These are phyloP conservation scores for Anhinga anhinga DNA, from an alignment of 2,113 vertebrate species.

Conservation along the genomic window DNA sequence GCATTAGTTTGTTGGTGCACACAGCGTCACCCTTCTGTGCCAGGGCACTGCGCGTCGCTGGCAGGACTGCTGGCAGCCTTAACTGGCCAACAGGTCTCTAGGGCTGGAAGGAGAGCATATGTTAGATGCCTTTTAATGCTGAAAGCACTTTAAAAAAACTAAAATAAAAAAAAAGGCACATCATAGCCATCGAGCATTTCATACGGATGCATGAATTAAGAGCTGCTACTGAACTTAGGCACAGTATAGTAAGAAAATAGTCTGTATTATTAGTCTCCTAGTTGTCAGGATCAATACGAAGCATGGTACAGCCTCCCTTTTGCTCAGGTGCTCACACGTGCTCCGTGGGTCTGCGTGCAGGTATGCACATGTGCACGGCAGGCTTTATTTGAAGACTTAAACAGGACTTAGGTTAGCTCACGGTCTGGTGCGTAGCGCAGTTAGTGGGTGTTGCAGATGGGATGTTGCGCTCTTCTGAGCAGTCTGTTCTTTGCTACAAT, in stretches of 20 bases:
- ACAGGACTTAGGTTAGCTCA: neutral
- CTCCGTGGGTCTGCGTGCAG: neutral
- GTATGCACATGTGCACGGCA: fast-evolving
- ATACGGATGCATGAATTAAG: neutral
- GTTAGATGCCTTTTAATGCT: neutral
- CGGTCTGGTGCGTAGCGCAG: neutral
- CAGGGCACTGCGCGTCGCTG: fast-evolving
- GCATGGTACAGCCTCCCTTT: neutral
- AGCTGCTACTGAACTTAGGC: neutral
- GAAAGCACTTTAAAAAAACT: neutral
- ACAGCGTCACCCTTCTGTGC: neutral
- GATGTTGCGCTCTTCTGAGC: neutral
- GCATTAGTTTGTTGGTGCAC: neutral
- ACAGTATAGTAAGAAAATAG: neutral
- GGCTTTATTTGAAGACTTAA: neutral
- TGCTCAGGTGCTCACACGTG: neutral
- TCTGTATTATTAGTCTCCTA: neutral
- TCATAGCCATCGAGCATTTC: neutral
- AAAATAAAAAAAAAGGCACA: neutral
- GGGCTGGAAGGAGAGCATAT: neutral
- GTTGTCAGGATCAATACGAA: neutral
- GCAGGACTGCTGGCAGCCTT: neutral
- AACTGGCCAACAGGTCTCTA: neutral
- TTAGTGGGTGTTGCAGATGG: neutral
- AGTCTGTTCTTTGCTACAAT: neutral